Conservation (phyloP, 2,888 invertebrate genomes). For the Macaria notata region DNA sequence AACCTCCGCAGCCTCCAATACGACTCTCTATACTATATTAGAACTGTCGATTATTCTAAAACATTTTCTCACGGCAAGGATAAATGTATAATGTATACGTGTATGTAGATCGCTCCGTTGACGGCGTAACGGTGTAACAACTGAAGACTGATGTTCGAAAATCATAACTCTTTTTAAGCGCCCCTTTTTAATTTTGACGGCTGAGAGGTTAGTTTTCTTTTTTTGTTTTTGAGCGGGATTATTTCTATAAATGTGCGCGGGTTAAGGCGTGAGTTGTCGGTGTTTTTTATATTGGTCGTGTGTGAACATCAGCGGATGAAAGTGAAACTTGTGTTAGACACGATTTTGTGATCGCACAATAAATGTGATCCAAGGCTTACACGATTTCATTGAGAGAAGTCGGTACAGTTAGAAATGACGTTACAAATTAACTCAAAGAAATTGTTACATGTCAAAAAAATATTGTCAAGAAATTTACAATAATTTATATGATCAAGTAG, state of each 20-base stretch:
- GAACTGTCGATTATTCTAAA: conserved; percentile 60
- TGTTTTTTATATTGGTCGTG: conserved; percentile 57
- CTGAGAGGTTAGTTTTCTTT: conserved; percentile 53
- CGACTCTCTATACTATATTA: conserved; percentile 57
- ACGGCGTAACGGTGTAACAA: conserved; percentile 55
- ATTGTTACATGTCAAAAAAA: too few species aligned
- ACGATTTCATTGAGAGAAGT: conserved; percentile 3
- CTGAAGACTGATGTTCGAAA: conserved; percentile 67
- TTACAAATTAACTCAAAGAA: too few species aligned
- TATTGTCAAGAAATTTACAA: too few species aligned
- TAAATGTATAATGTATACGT: conserved; percentile 32
- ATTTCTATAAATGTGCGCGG: conserved; percentile 65
- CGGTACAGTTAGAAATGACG: too few species aligned
- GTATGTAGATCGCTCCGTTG: conserved; percentile 56
- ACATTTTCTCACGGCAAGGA: conserved; percentile 76
- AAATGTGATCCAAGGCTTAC: conserved; percentile 8
- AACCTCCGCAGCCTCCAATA: conserved; percentile 71
- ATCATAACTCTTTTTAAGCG: conserved; percentile 41
- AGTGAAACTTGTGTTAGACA: conserved; percentile 39
- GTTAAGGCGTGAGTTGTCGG: conserved; percentile 58
- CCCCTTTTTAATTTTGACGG: conserved; percentile 65
- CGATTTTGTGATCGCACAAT: not conserved
- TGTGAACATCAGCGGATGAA: conserved; percentile 53
- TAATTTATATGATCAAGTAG: too few species aligned
- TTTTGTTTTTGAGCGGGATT: conserved; percentile 58